Conservation (phyloP, 2,888 invertebrate species). For the Epinotia demarniana region DNA sequence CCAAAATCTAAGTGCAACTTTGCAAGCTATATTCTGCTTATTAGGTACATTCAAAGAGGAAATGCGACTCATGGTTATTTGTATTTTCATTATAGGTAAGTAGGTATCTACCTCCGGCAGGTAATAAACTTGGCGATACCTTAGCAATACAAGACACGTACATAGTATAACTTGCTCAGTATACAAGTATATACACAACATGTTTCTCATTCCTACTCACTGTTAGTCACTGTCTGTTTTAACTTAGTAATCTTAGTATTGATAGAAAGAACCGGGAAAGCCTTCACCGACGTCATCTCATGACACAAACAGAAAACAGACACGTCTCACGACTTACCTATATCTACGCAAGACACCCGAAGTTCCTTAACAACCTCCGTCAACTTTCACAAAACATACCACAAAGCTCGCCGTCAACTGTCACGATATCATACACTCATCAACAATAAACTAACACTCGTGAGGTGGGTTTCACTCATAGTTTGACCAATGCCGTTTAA, state of each 20-base stretch:
- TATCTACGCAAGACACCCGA: conserved; percentile 66
- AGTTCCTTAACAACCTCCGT: conserved; percentile 73
- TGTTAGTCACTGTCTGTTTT: neutral
- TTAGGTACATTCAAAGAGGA: neutral
- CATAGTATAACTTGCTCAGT: neutral
- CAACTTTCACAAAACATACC: conserved; percentile 80
- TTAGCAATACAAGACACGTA: conserved; percentile 20
- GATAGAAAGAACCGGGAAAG: conserved; percentile 40
- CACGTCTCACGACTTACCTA: conserved; percentile 49
- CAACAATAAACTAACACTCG: conserved; percentile 69
- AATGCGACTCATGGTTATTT: neutral
- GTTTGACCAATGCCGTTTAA: conserved; percentile 62
- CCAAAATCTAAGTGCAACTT: neutral
- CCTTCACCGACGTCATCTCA: conserved; percentile 47
- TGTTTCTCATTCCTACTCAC: conserved; percentile 6
- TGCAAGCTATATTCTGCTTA: neutral
- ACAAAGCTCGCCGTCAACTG: conserved; percentile 71
- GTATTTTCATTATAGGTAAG: neutral
- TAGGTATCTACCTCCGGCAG: neutral
- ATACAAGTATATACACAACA: neutral
- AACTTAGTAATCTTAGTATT: conserved; percentile 1
- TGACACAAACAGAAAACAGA: conserved; percentile 46
- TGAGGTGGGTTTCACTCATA: conserved; percentile 76
- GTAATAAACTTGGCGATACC: conserved; percentile 6
- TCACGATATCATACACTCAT: conserved; percentile 73